Conservation (phyloP, 2,113 vertebrate species). For the Colossoma macropomum region DNA sequence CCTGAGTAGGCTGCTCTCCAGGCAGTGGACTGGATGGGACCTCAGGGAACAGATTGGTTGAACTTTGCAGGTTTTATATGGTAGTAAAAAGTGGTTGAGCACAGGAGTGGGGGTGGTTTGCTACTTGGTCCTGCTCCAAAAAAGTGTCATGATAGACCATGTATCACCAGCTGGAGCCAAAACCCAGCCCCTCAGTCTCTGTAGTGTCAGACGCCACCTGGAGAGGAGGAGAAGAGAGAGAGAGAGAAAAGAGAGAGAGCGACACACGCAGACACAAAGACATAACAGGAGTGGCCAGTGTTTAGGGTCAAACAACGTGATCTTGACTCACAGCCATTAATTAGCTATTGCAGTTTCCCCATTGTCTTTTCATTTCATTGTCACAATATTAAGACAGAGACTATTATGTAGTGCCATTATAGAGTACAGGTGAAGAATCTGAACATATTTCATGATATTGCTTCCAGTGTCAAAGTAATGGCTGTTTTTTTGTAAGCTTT, state of each 20-base stretch:
- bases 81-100: slow-evolving; percentile 35
- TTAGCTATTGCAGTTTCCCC: not conserved
- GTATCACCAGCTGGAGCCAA: slow-evolving; percentile 46
- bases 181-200: slow-evolving; percentile 46
- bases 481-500: slow-evolving; percentile 15
- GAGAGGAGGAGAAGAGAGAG: slow-evolving; percentile 40
- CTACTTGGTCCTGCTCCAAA: slow-evolving; percentile 54
- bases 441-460: slow-evolving; percentile 1
- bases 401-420: not conserved
- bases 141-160: slow-evolving; percentile 54
- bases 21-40: slow-evolving; percentile 37
- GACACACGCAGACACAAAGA: slow-evolving; percentile 6
- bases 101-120: slow-evolving; percentile 34
- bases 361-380: not conserved
- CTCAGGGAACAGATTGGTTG: not conserved
- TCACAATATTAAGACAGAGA: not conserved
- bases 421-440: slow-evolving; percentile 8
- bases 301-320: not conserved
- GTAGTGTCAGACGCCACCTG: slow-evolving; percentile 49
- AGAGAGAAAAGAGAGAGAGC: slow-evolving; percentile 14
- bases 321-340: not conserved
- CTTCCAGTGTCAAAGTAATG: slow-evolving; percentile 6
- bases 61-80: slow-evolving; percentile 27
- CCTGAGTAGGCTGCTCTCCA: slow-evolving; percentile 26
- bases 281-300: slow-evolving; percentile 19